Conservation (phyloP, 1,140 invertebrate species). For the Holotrichia oblita region DNA sequence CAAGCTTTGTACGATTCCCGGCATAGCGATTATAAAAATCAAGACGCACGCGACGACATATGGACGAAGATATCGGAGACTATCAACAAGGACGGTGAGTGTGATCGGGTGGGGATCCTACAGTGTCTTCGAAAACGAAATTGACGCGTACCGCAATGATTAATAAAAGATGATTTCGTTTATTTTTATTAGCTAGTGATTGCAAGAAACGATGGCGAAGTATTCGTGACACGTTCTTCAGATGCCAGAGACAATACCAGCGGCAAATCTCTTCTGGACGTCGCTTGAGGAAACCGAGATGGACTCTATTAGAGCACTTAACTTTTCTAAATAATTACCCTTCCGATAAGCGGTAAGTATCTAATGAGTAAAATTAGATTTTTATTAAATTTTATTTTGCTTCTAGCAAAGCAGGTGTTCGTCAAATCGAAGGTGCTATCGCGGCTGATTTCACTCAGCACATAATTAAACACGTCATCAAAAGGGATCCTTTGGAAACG, state of each 20-base stretch:
- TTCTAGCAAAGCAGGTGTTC: not conserved
- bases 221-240: not conserved
- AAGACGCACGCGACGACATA: not conserved
- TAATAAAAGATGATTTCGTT: not conserved
- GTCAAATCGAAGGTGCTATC: not conserved
- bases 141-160: not conserved
- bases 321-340: not conserved
- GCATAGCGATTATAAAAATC: not conserved
- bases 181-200: not conserved
- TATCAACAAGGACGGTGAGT: constrained; percentile 9
- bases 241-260: not conserved
- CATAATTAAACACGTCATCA: not conserved
- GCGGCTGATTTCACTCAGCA: not conserved
- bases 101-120: not conserved
- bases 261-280: not conserved
- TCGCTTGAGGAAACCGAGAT: not conserved
- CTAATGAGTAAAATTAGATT: not conserved
- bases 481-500: not conserved
- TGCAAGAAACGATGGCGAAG: not conserved
- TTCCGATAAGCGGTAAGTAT: not conserved
- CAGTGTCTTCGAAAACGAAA: not conserved
- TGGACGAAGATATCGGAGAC: not conserved
- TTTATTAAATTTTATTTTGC: not conserved
- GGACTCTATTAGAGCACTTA: not conserved
- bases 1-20: constrained; percentile 3